Percentiles rank a stretch among this genome's conserved stretches.
These are phyloP conservation scores for Xiphias gladius DNA, from an alignment of 2,113 vertebrate species.

Conservation along the genomic window DNA sequence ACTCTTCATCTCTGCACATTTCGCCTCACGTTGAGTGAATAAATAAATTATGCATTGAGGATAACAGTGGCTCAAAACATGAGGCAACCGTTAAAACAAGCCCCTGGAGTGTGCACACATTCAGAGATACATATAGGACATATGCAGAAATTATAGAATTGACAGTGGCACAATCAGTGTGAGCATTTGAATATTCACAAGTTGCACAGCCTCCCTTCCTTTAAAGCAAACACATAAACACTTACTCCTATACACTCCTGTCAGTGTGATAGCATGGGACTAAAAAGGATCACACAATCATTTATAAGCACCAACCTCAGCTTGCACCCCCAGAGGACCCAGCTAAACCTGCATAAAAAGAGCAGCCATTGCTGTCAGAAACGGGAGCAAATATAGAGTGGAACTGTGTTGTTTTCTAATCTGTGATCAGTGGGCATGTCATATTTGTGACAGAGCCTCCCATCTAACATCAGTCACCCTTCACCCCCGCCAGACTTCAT, in stretches of 20 bases:
- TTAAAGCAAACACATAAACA: conserved; percentile 6
- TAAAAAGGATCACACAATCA: conserved; percentile 34
- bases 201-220: not conserved
- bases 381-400: conserved; percentile 16
- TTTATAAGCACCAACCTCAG: conserved; percentile 30
- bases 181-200: conserved; percentile 8
- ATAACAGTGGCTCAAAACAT: conserved; percentile 38
- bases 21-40: not conserved
- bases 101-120: not conserved
- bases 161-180: not conserved
- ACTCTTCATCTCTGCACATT: not conserved
- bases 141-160: not conserved
- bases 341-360: conserved; percentile 35
- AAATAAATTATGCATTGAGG: conserved; percentile 7
- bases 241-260: not conserved
- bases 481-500: conserved; percentile 49
- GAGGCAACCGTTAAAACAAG: conserved; percentile 11
- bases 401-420: conserved; percentile 41
- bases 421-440: conserved; percentile 36
- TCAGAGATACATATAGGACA: not conserved
- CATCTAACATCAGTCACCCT: conserved; percentile 54
- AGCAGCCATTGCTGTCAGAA: conserved; percentile 23
- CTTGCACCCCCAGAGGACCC: conserved; percentile 1
- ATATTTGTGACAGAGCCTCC: conserved; percentile 50
- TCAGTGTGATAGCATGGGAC: conserved; percentile 21